Percentiles rank a stretch among this genome's conserved stretches.
Conservation (phyloP, 2,797 vertebrate genomes). For the Pyrocephalus nanus region DNA sequence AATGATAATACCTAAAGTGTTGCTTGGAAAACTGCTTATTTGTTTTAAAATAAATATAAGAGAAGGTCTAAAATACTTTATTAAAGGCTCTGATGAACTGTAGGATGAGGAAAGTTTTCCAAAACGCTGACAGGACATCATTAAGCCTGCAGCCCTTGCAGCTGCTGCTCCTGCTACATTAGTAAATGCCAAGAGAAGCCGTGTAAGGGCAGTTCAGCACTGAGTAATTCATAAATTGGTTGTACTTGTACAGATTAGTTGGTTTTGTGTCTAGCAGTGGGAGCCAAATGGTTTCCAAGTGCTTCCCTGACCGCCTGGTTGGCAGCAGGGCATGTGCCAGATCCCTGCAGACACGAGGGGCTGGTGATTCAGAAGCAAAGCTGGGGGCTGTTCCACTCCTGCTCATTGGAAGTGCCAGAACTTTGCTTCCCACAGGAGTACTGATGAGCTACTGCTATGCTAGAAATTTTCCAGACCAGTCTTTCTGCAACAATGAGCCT, state of each 20-base stretch:
- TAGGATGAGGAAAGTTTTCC: not conserved
- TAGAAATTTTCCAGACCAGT: not conserved
- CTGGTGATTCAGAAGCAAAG: not conserved
- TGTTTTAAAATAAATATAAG: not conserved
- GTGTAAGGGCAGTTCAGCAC: not conserved
- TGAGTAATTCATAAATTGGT: not conserved
- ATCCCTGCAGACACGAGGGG: not conserved
- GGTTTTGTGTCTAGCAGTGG: not conserved
- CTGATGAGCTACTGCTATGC: not conserved
- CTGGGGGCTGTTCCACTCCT: not conserved
- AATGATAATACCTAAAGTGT: not conserved
- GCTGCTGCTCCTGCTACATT: not conserved
- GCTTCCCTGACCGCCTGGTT: not conserved
- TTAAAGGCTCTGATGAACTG: not conserved
- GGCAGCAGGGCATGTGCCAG: not conserved
- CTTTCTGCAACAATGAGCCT: not conserved
- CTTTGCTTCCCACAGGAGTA: not conserved
- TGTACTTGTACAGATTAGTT: not conserved
- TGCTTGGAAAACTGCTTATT: not conserved
- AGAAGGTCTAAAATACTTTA: not conserved
- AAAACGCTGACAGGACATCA: not conserved
- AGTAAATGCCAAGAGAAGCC: not conserved
- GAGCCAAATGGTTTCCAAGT: not conserved
- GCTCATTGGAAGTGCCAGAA: not conserved
- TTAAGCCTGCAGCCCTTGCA: not conserved